phyloP scores from a whole-genome alignment of 1,140 invertebrate genomes.

The Papilio xuthus region DNA sequence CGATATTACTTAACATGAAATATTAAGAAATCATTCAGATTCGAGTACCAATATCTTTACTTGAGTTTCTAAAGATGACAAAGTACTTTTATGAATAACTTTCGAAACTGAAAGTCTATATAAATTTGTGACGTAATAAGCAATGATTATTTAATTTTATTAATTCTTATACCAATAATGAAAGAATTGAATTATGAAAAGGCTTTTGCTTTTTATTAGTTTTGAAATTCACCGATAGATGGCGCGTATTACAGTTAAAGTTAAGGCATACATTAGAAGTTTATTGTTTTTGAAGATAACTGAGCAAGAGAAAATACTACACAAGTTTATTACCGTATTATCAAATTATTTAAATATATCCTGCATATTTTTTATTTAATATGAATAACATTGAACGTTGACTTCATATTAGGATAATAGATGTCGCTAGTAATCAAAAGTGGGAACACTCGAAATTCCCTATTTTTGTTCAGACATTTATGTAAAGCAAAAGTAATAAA shows the following conservation, averaged over 20 bases:
- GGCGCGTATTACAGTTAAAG: neutral
- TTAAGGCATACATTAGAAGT: neutral
- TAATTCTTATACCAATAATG: neutral
- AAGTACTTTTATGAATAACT: slow-evolving; percentile 9
- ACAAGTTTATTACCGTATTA: too few relatives aligned
- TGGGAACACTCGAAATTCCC: neutral
- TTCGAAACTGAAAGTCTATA: slow-evolving; percentile 14
- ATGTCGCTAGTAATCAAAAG: neutral
- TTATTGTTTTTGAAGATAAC: neutral
- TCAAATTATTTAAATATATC: too few relatives aligned
- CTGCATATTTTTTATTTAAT: neutral
- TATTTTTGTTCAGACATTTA: neutral
- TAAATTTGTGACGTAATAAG: neutral
- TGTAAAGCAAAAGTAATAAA: neutral
- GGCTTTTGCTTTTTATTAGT: neutral
- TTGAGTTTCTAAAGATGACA: slow-evolving; percentile 21
- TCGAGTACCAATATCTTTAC: neutral
- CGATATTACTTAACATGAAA: slow-evolving; percentile 7
- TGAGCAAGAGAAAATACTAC: neutral
- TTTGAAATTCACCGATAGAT: neutral
- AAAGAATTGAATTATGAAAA: neutral
- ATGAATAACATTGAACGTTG: neutral
- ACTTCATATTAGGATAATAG: neutral
- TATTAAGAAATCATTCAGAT: slow-evolving; percentile 16
- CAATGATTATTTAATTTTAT: slow-evolving; percentile 1